Base-by-base conservation (phyloP, 2,113 vertebrate species). In the Spheniscus mendiculus region DNA sequence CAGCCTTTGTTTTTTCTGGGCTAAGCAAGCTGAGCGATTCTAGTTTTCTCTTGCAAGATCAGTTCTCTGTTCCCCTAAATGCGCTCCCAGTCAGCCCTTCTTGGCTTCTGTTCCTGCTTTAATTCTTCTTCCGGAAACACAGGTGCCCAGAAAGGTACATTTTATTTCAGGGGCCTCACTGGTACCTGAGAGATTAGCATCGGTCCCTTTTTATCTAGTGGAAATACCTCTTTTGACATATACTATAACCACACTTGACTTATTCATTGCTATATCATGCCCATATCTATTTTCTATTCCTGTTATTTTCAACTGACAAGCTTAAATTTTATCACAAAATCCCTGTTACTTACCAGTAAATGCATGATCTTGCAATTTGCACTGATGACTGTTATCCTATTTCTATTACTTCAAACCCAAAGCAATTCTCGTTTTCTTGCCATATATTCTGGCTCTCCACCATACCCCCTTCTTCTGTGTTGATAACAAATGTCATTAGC, bases 1-100 rank as follows among this genome's bases (percentile, higher is more conserved):
- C 78, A 93, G 21, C 13, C 20, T 80, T 76, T 55, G 22, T 40
- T 87, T 50, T 40, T 36, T 14, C 7, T 61, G 32, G 22, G 29
- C 32, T 86, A 67, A 65, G 27, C 44, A 49, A 70, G 16, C 9
- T 73, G 29, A 79, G 13, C 0, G 0, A 32, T 62, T 73, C 45
- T 15, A 73, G 4, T n/a, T 84, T 89, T 74, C 26, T 40, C n/a
- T n/a, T 15, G 4, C 7, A 83, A 84, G 12, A 84, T 52, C 34
- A 38, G 32, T 62, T 58, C 45, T 89, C 47, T 52, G 1, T 30
- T 89, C 9, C 21, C 19, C 17, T 83, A 36, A 83, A 70, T 5
- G 8, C 1, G 0, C 5, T 67, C 8, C 32, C 21, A 71, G 18
- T 5, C 53, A 94, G 17, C 1, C 6, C 2, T 45, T 50, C 26